Base-by-base conservation (phyloP, 2,113 vertebrate genomes). In the Andinoacara biseriatus region DNA sequence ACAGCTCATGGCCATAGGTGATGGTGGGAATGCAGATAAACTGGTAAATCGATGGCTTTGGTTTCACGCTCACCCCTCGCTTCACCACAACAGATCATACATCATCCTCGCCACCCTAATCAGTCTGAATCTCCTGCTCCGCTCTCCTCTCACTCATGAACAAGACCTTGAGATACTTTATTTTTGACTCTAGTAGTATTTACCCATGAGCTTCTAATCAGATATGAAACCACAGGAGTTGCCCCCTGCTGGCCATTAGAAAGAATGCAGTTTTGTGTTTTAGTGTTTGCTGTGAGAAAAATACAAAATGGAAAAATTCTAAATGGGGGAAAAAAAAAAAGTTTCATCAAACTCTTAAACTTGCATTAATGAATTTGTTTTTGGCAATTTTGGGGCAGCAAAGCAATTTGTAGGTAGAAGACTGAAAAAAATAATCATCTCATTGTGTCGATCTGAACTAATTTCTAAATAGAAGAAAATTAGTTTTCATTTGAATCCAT, bases 391-490 rank as follows among this genome's bases (percentile, higher is more conserved):
- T 2, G 26, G 20, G 38, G 14, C 20, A 35, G n/a, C 24, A 24
- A 14, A 35, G 75, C 26, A 52, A 58, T 35, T 18, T 24, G 52
- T 57, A 46, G 56, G 4, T n/a, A 65, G 15, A 18, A 61, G n/a
- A 63, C 18, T 78, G 58, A 62, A 69, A 67, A 67, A 49, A 65
- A 52, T n/a, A 31, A 20, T 3, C 43, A 54, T n/a, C 26, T 72
- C 0, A 0, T 31, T 52, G 46, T 72, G 17, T 72, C 31, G 46
- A 54, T 72, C 26, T n/a, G 67, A 26, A 72, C 67, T 54, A 72
- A 72, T 72, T 54, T 72, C 67, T 72, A 72, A 72, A 72, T 72
- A 72, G 46, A 54, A 72, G 43, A 72, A 54, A 72, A 72, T 72
- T 54, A 14, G 67, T n/a, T 72, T 72, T 72, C 46, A 72, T 72